Evolutionary conservation across 2,113 vertebrate genomes (phyloP).

Genomic region (mouse (Mus musculus)): GRCm39 chr16:25088501-25089000

Average conservation of each 20-base stretch:
- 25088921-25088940: neutral
- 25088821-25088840: neutral
- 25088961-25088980: neutral
- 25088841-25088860: neutral
- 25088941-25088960: neutral
- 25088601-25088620: neutral
- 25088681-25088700: neutral
- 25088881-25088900: neutral
- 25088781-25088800: accelerated
- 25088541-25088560: neutral
- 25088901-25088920: neutral
- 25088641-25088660: neutral
- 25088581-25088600: neutral
- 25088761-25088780: neutral
- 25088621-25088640: neutral
- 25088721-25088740: accelerated
- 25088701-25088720: accelerated
- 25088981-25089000: neutral
- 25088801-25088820: too few relatives aligned
- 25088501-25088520: neutral
- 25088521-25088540: neutral
- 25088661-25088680: neutral
- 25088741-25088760: neutral
- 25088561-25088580: neutral
- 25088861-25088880: neutral